phyloP scores from a whole-genome alignment of 2,888 invertebrate species.

The Plagiodera versicolora region DNA sequence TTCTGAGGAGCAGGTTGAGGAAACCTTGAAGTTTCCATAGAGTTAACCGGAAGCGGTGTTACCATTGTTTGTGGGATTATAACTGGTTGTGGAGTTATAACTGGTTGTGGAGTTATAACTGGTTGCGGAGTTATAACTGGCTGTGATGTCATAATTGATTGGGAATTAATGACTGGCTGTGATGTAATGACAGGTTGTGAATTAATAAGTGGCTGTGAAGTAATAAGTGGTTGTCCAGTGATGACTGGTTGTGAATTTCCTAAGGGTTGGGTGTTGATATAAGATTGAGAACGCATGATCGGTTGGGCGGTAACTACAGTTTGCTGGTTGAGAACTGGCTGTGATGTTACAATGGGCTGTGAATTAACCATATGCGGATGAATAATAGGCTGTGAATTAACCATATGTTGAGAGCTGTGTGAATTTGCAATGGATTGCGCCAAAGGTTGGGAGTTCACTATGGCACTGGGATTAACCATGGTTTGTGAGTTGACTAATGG shows the following conservation, averaged over 20 bases:
- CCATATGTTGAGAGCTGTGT: constrained; percentile 25
- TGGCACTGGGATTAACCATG: constrained; percentile 25
- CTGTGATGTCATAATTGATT: constrained; percentile 6
- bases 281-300: constrained; percentile 18
- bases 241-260: constrained; percentile 16
- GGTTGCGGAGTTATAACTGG: constrained; percentile 11
- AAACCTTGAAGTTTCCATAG: not conserved
- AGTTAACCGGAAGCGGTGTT: not conserved
- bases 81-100: not conserved
- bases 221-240: constrained; percentile 6
- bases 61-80: constrained; percentile 7
- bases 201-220: not conserved
- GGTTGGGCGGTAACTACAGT: constrained; percentile 18
- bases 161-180: constrained; percentile 17
- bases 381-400: constrained; percentile 27
- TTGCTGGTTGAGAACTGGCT: constrained; percentile 13
- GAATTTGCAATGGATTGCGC: constrained; percentile 28
- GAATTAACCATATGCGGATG: constrained; percentile 26
- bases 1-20: not conserved
- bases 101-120: not conserved
- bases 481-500: constrained; percentile 29
- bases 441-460: constrained; percentile 27
- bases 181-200: not conserved
- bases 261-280: constrained; percentile 18
- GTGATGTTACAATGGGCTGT: constrained; percentile 19